Percentiles rank a stretch among this genome's conserved stretches.
phyloP scores from a whole-genome alignment of 2,797 vertebrate species.

The Bucorvus abyssinicus region DNA sequence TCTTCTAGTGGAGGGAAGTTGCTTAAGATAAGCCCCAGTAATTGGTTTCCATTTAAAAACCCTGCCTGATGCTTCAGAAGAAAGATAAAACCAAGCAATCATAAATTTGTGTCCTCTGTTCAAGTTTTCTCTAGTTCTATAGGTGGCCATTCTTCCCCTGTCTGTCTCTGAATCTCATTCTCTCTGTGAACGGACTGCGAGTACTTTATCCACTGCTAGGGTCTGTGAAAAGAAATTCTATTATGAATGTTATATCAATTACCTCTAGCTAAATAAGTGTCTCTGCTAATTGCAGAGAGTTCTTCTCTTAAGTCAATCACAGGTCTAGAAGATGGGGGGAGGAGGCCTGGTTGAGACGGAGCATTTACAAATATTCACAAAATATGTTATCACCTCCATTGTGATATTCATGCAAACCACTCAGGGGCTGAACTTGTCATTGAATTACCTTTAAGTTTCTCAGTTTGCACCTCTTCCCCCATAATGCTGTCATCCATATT shows the following conservation, averaged over 20 bases:
- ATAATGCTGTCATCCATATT: background rate
- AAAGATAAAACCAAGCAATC: background rate
- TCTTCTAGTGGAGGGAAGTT: background rate
- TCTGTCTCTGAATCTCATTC: background rate
- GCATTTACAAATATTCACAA: background rate
- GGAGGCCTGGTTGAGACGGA: background rate
- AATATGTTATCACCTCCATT: background rate
- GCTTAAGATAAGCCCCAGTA: background rate
- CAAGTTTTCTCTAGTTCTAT: background rate
- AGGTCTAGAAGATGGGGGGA: background rate
- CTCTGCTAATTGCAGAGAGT: background rate
- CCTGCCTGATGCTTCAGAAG: background rate
- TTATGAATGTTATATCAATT: conserved; percentile 2
- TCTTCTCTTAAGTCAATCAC: background rate
- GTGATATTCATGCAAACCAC: background rate
- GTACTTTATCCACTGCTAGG: background rate
- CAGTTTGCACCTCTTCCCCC: background rate
- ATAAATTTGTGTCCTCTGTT: background rate
- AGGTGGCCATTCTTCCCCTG: background rate
- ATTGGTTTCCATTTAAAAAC: background rate
- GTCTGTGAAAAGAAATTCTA: background rate
- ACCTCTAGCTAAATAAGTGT: background rate
- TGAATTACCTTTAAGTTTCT: background rate
- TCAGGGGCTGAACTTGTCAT: background rate
- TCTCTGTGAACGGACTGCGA: background rate